Base-by-base conservation (phyloP, 1,140 invertebrate species). In the Drosophila chauvacae region DNA sequence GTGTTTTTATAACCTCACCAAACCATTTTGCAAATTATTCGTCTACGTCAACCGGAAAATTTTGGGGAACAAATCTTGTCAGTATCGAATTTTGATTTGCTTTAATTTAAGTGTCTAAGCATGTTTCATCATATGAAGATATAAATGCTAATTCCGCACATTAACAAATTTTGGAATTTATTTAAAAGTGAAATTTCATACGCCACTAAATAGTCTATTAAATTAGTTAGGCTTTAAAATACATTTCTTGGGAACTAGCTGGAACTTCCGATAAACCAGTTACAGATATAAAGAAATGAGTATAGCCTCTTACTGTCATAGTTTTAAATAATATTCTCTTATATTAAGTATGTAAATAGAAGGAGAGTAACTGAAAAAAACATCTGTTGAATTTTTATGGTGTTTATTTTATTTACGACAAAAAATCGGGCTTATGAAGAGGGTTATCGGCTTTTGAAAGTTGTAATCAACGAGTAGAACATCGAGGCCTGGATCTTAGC, bases 81-180 rank as follows among this genome's bases (percentile, higher is more conserved):
- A 84, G 84, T 73, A 81, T 80, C 81, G 80, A 88, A 88, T 88
- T 78, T 80, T 61, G 65, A 88, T 88, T 88, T 69, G 64, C 45
- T 83, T 88, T 88, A 82, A 35, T 73, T 88, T 80, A 74, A 44
- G 66, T 50, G 4, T n/a, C 16, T 55, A 51, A 30, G 37, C 62
- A 20, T 42, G 60, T 50, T n/a, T 16, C 51, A 35, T 14, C 2
- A 16, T 50, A 50, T 50, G 9, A 50, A 50, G 1, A 50, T 11
- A 50, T 3, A 11, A 11, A 50, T 50, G 47, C 47, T 28, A 50
- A 50, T 28, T 28, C 26, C 3, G 0, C 7, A 7, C 1, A 26
- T 9, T 14, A 7, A 26, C 16, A 16, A 26, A 48, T 1, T 9
- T 10, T n/a, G 1, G 26, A 0, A 48, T 48, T 28, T 28, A 16